phyloP scores from a whole-genome alignment of 2,797 vertebrate genomes.

The Sebastes hubbsi region DNA sequence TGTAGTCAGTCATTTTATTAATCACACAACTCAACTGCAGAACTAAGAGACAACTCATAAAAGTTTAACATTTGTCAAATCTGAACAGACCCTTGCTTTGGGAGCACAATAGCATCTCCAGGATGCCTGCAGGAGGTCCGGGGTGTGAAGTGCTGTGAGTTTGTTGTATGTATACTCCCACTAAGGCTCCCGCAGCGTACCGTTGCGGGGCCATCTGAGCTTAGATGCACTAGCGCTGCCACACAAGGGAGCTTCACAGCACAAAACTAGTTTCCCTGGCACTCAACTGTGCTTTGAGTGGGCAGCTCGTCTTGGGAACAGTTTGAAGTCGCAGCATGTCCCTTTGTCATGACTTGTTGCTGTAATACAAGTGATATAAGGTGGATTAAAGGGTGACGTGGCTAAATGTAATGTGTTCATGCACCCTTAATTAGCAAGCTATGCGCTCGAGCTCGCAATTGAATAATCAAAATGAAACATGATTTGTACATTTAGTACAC shows the following conservation, averaged over 20 bases:
- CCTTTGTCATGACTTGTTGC: constrained; percentile 52
- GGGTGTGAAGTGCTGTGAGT: constrained; percentile 65
- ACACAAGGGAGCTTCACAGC: constrained; percentile 70
- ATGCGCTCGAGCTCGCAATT: neutral
- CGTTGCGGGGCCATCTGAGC: constrained; percentile 76
- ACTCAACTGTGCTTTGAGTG: constrained; percentile 60
- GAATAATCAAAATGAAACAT: neutral
- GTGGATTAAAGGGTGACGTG: constrained; percentile 27
- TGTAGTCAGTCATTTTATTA: neutral
- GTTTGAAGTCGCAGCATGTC: constrained; percentile 62
- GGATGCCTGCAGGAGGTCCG: constrained; percentile 58
- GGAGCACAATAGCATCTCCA: constrained; percentile 40
- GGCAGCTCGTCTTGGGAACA: constrained; percentile 65
- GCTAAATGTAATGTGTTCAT: neutral
- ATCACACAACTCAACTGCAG: neutral
- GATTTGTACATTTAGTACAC: neutral
- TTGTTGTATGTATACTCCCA: constrained; percentile 68
- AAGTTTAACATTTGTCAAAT: constrained; percentile 18
- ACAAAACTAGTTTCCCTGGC: constrained; percentile 70
- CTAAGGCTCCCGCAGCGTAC: constrained; percentile 62
- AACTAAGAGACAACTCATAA: neutral
- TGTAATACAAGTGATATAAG: constrained; percentile 34
- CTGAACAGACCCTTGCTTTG: constrained; percentile 36
- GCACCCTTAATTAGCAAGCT: neutral
- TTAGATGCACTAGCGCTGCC: constrained; percentile 47